Base-by-base conservation (phyloP, 2,797 vertebrate genomes). In the Danionella dracula region DNA sequence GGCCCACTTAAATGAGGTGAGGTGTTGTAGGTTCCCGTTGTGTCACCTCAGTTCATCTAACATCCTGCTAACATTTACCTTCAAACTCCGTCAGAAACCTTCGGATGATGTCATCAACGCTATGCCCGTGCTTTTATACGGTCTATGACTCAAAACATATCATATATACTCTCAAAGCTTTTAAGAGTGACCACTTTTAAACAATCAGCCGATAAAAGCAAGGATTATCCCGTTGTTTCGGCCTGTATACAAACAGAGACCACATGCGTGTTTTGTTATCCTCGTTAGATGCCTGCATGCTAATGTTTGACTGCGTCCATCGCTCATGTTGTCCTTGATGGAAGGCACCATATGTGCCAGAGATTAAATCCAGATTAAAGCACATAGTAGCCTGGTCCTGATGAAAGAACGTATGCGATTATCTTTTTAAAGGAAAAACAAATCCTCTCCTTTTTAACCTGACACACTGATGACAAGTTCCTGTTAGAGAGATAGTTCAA, bases 281-380 rank as follows among this genome's bases (percentile, higher is more conserved):
- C 5, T 56, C 46, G 37, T 29, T 19, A 12, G 4, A 38, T 4
- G 8, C 58, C 73, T 63, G 54, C 63, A 53, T 72, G 79, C 58
- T 73, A 72, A 80, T 72, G 67, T 71, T 50, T 68, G 48, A 50
- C 40, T 42, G 23, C 23, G 6, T 27, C 23, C 72, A 45, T 68
- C 38, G 54, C 21, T 20, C 58, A 73, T 70, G 71, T 62, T 73
- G 70, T 68, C 73, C 77, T 85, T 84, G 73, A 83, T 84, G 77
- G 78, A 69, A 50, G 60, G 41, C 73, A 80, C 79, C 86, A 86
- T 85, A 86, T 87, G 86, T 68, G 73, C 70, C 51, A 41, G 64
- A 85, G 85, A 87, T 88, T 87, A 87, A 79, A 75, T 17, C 44
- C 74, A 82, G 84, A 88, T 88, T 86, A 88, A 82, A 72, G 77